Evolutionary conservation across 2,797 vertebrate species (phyloP), one percentile per base, ranked within the genome.

Genomic region (Pachyuromys duprasi): DNA sequence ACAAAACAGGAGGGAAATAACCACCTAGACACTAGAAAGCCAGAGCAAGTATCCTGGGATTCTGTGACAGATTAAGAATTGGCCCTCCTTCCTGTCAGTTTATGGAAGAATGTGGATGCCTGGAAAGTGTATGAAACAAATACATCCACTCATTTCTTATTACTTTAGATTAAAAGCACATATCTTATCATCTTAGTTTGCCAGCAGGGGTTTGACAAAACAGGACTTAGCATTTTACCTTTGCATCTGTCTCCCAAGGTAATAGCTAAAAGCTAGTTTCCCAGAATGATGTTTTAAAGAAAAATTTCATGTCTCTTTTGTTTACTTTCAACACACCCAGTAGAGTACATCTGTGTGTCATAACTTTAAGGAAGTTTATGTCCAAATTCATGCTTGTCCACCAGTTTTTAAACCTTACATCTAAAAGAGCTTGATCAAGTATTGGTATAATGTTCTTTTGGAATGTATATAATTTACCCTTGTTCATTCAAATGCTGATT

Each of bases 151-250:
- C n/a, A n/a, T 53, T 95, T 87, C 18, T 88, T 83, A 67, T 26
- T n/a, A 53, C 33, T 80, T 91, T n/a, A 93, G 31, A 57, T 18
- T 49, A 31, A 89, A 94, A 92, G 75, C 28, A 84, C 17, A 36
- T 70, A 78, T n/a, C n/a, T n/a, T n/a, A n/a, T n/a, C n/a, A n/a
- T n/a, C n/a, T n/a, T n/a, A n/a, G n/a, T n/a, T 69, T 45, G 53
- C 39, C 31, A 89, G 39, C 2, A 18, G 11, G 8, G n/a, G 42
- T 76, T 94, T 70, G 63, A 83, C 74, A n/a, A n/a, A n/a, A n/a
- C n/a, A 87, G 62, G 28, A 12, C 8, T 80, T 76, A 45, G 17
- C 22, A 55, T 67, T 84, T 89, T 55, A 53, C 49, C 84, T n/a
- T n/a, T n/a, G n/a, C n/a, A 60, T 57, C 63, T 42, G 31, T 31